Evolutionary conservation across 2,113 vertebrate species (phyloP).

Genomic region (Bos indicus): DNA sequence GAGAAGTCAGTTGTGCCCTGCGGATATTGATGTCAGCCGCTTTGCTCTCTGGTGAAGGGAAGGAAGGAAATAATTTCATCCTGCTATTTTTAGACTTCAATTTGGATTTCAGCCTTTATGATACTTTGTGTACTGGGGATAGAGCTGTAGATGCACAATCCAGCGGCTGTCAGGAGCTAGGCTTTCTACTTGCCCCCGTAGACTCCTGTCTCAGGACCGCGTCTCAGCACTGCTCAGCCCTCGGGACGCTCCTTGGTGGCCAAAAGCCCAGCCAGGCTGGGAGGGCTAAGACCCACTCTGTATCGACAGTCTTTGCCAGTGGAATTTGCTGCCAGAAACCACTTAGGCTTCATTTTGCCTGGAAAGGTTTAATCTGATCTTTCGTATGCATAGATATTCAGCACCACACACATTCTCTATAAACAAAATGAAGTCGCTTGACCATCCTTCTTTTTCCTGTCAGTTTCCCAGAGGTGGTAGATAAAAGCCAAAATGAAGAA

Average conservation of each 20-base stretch:
- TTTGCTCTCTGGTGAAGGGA: conserved; percentile 36
- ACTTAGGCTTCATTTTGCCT: background rate
- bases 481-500: background rate
- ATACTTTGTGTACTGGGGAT: conserved; percentile 22
- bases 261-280: background rate
- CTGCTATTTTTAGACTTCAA: conserved; percentile 69
- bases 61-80: conserved; percentile 57
- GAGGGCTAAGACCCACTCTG: background rate
- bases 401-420: background rate
- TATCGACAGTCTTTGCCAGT: background rate
- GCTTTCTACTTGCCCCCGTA: background rate
- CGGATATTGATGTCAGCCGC: background rate
- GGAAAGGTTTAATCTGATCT: background rate
- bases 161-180: background rate
- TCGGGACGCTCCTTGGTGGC: background rate
- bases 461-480: background rate
- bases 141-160: background rate
- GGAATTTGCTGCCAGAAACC: background rate
- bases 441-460: background rate
- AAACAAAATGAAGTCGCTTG: background rate
- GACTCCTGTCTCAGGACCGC: background rate
- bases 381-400: background rate
- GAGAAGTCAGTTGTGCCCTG: conserved; percentile 46
- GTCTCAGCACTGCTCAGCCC: background rate
- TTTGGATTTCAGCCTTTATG: conserved; percentile 55